These are phyloP conservation scores for Pachymerium ferrugineum DNA, from an alignment of 2,888 invertebrate species.

Conservation along the genomic window DNA sequence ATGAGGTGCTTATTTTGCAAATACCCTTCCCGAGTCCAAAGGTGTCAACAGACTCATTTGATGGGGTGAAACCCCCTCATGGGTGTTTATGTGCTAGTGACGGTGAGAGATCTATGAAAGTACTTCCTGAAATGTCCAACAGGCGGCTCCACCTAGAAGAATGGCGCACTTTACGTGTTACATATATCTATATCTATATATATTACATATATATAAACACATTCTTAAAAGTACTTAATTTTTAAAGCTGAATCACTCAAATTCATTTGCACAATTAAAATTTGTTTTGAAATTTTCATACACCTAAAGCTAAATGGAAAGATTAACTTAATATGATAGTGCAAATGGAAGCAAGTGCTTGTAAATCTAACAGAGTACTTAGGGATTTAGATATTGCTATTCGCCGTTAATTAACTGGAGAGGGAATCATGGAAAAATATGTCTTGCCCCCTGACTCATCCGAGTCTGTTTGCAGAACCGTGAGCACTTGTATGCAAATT, in stretches of 20 bases:
- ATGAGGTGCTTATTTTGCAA: slow-evolving; percentile 25
- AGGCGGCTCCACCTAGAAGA: slow-evolving; percentile 28
- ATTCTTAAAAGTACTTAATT: too few relatives aligned
- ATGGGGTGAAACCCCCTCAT: slow-evolving; percentile 15
- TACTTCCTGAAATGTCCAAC: slow-evolving; percentile 23
- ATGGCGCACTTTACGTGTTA: not conserved
- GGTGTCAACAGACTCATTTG: slow-evolving; percentile 25
- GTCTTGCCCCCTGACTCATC: not conserved
- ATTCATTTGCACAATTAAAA: not conserved
- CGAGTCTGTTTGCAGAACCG: slow-evolving; percentile 10
- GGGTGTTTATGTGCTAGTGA: slow-evolving; percentile 12
- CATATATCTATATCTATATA: too few relatives aligned
- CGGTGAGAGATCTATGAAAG: slow-evolving; percentile 17
- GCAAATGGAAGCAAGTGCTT: slow-evolving; percentile 20
- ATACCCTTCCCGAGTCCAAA: slow-evolving; percentile 15
- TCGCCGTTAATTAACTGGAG: slow-evolving; percentile 14
- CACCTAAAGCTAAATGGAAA: slow-evolving; percentile 21
- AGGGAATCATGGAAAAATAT: slow-evolving; percentile 22
- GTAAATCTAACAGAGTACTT: slow-evolving; percentile 15
- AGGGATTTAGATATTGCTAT: slow-evolving; percentile 14
- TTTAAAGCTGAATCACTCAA: not conserved
- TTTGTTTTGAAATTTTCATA: too few relatives aligned
- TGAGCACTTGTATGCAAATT: slow-evolving; percentile 23
- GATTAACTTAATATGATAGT: slow-evolving; percentile 22
- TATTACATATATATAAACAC: too few relatives aligned